Evolutionary conservation across 2,797 vertebrate species (phyloP).

Genomic region (Paramormyrops hopkinsi): DNA sequence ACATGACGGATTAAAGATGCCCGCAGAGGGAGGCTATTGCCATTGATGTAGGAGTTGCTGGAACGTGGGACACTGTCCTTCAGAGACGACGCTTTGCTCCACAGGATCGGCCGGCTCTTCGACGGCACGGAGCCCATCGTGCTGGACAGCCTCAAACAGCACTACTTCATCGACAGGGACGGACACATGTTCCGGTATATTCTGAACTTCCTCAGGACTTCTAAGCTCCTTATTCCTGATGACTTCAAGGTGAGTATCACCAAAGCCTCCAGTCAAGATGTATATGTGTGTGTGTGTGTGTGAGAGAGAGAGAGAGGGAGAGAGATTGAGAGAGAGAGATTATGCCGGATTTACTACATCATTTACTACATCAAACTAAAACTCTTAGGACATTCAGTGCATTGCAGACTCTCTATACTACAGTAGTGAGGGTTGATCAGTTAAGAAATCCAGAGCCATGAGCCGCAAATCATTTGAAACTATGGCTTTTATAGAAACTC

Average conservation of each 20-base stretch:
- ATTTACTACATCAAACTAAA: not conserved
- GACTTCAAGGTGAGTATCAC: slow-evolving; percentile 89
- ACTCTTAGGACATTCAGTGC: not conserved
- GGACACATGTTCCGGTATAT: slow-evolving; percentile 99
- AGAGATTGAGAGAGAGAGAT: not conserved
- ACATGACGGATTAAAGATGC: not conserved
- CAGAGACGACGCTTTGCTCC: slow-evolving; percentile 23
- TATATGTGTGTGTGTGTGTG: not conserved
- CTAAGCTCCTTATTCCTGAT: slow-evolving; percentile 92
- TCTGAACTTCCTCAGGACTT: slow-evolving; percentile 93
- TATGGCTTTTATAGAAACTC: not conserved
- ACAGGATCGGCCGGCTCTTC: slow-evolving; percentile 91
- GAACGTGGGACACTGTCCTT: not conserved
- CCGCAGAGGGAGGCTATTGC: not conserved
- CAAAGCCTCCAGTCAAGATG: not conserved
- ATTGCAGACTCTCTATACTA: not conserved
- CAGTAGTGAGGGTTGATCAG: not conserved
- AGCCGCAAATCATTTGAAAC: not conserved
- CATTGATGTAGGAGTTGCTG: not conserved
- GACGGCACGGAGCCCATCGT: slow-evolving; percentile 97
- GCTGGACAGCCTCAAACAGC: slow-evolving; percentile 96
- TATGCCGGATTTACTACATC: not conserved
- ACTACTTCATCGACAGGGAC: slow-evolving; percentile 98
- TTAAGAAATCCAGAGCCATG: not conserved
- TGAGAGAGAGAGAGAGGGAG: not conserved